Conservation (phyloP, 2,797 vertebrate genomes). For the Xerus rutilus region DNA sequence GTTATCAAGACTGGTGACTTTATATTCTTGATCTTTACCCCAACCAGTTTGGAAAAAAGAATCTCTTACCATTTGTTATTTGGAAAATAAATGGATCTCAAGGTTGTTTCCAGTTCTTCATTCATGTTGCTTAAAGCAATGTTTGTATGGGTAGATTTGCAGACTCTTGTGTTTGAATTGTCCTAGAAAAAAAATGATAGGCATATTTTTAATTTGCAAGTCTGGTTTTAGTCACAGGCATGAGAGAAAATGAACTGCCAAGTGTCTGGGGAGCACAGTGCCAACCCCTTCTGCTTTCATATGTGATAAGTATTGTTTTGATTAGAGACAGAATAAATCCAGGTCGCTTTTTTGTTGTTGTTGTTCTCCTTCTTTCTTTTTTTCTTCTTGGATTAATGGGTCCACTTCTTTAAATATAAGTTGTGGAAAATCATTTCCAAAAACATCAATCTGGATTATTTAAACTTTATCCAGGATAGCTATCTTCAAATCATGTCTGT, state of each 20-base stretch:
- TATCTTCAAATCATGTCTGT: not conserved
- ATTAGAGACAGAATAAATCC: constrained; percentile 35
- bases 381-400: not conserved
- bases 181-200: not conserved
- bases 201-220: constrained; percentile 52
- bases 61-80: not conserved
- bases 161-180: constrained; percentile 50
- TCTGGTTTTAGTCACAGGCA: constrained; percentile 65
- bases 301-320: constrained; percentile 4
- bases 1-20: not conserved
- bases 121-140: not conserved
- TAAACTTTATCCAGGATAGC: not conserved
- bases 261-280: not conserved
- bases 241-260: constrained; percentile 1
- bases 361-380: not conserved
- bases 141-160: not conserved
- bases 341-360: not conserved
- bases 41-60: not conserved
- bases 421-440: constrained; percentile 40
- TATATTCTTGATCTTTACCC: not conserved
- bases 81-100: constrained; percentile 16
- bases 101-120: not conserved
- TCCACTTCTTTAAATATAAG: not conserved
- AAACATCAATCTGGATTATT: not conserved
- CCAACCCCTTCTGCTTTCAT: not conserved